Evolutionary conservation across 2,113 vertebrate species (phyloP), one percentile per base, ranked within the genome.

Genomic region (Carassius gibelio): DNA sequence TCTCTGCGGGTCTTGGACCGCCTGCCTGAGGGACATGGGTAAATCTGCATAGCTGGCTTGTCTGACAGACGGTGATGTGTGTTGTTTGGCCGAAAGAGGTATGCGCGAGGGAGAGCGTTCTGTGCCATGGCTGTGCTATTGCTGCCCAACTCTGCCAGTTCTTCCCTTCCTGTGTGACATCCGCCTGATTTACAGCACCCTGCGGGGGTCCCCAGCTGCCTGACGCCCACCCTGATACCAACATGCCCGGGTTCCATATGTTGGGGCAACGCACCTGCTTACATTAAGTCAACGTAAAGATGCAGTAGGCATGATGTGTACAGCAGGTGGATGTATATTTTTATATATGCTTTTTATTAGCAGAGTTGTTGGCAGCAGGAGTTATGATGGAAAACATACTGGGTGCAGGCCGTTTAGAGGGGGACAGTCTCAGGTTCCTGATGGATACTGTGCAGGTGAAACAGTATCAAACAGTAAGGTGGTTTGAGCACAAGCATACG

Each of bases 11-110:
- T 59, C 61, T 19, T 19, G 36, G 68, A 88, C 87, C 84, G 55
- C 55, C 81, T 86, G 84, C 74, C 68, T 34, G 74, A 79, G 75
- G 71, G 84, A 81, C 75, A 89, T 74, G 62, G 83, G 48, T 80
- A 45, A 75, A 81, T 87, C 84, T 86, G 84, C 88, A 89, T 82
- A 86, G 72, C 81, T 62, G 62, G 82, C 77, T 84, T 89, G 86
- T 87, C 69, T 86, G 81, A 84, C 83, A 83, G 78, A 64, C 38
- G 8, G 55, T 74, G 59, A 75, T 85, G 76, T 86, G 76, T 87
- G 86, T 62, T 75, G 66, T 84, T 86, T 86, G 82, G 87, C 81
- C 79, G 17, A 55, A 48, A 76, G 85, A 59, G 74, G 76, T 76
- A 81, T 83, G 81, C 23, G 59, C 36, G 26, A n/a, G 19, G 80